Conservation (phyloP, 2,797 vertebrate species). For the Poecilia wingei region DNA sequence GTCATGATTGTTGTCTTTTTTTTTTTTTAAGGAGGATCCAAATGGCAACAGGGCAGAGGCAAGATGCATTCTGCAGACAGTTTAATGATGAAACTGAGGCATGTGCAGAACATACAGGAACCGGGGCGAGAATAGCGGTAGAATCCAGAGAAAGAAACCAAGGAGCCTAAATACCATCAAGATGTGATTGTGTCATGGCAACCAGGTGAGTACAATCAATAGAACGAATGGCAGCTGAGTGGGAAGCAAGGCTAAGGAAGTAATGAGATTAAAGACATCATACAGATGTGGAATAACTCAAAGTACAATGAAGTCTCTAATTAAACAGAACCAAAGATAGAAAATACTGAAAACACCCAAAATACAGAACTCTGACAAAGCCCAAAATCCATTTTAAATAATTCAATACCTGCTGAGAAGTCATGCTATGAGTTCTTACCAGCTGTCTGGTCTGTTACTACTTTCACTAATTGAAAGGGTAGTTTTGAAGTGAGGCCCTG, state of each 20-base stretch:
- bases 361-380: not conserved
- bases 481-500: not conserved
- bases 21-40: not conserved
- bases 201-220: not conserved
- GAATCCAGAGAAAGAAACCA: not conserved
- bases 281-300: not conserved
- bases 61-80: not conserved
- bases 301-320: not conserved
- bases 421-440: not conserved
- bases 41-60: not conserved
- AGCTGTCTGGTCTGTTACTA: not conserved
- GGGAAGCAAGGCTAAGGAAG: not conserved
- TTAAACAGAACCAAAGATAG: not conserved
- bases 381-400: not conserved
- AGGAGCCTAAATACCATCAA: not conserved
- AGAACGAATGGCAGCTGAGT: not conserved
- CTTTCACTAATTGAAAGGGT: not conserved
- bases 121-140: not conserved
- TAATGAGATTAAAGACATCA: not conserved
- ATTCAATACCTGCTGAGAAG: not conserved
- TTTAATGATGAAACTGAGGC: not conserved
- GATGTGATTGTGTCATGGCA: not conserved
- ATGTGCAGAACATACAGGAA: not conserved
- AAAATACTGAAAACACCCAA: not conserved
- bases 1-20: not conserved